phyloP scores from a whole-genome alignment of 2,113 vertebrate genomes.

The Mastomys coucha region DNA sequence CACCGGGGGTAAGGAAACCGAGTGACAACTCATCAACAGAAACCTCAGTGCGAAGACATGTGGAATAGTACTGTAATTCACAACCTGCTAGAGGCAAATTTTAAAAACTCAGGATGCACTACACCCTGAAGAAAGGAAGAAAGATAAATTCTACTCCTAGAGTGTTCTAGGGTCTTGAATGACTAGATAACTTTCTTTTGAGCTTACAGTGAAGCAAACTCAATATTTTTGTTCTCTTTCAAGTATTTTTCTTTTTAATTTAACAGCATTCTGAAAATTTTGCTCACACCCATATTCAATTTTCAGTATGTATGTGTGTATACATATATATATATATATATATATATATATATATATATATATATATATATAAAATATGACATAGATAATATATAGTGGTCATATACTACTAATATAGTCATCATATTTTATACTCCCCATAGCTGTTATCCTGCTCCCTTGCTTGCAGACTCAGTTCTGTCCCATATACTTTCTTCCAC shows the following conservation, averaged over 20 bases:
- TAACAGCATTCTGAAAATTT: not conserved
- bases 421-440: not conserved
- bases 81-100: not conserved
- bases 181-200: not conserved
- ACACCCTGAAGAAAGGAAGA: too few species aligned
- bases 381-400: not conserved
- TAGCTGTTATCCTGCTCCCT: not conserved
- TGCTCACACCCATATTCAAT: not conserved
- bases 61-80: not conserved
- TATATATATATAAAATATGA: not conserved
- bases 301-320: too few species aligned
- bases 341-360: too few species aligned
- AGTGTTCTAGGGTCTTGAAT: not conserved
- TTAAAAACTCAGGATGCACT: not conserved
- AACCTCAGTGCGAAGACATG: not conserved
- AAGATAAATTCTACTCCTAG: not conserved
- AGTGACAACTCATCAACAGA: not conserved
- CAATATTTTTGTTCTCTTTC: not conserved
- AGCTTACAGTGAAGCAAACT: not conserved
- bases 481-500: too few species aligned
- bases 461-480: not conserved
- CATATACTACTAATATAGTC: not conserved
- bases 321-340: too few species aligned
- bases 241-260: not conserved
- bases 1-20: accelerated